Conservation (phyloP, 2,888 invertebrate species). For the Drosophila helvetica region DNA sequence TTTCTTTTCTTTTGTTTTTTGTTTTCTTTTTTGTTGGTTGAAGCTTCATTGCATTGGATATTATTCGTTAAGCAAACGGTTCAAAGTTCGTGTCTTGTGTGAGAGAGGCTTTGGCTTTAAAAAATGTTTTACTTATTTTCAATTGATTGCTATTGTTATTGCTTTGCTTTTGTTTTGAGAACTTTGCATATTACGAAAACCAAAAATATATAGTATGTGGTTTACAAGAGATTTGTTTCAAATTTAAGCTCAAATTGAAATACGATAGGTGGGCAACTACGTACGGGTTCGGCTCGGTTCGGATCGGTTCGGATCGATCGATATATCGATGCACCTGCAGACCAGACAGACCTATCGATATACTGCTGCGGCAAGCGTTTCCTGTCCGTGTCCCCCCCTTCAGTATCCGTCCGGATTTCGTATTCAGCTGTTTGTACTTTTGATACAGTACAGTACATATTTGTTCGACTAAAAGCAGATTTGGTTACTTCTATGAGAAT, state of each 20-base stretch:
- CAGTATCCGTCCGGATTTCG: not conserved
- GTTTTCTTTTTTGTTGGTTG: constrained; percentile 52
- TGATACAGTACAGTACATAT: not conserved
- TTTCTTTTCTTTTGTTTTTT: constrained; percentile 24
- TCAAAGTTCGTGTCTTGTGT: constrained; percentile 50
- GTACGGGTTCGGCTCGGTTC: constrained; percentile 1
- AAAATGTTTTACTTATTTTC: constrained; percentile 19
- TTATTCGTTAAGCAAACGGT: constrained; percentile 65
- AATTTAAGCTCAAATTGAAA: constrained; percentile 9
- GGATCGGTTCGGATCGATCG: not conserved
- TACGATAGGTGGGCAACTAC: constrained; percentile 13
- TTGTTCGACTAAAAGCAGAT: constrained; percentile 16
- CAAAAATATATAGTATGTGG: constrained; percentile 9
- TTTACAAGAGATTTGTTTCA: constrained; percentile 14
- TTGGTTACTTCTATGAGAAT: not conserved
- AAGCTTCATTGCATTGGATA: constrained; percentile 80
- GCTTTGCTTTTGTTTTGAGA: constrained; percentile 39
- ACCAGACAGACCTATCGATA: not conserved
- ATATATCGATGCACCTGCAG: not conserved
- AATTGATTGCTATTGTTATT: constrained; percentile 1
- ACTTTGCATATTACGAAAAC: constrained; percentile 42
- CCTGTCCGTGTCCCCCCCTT: too few species aligned
- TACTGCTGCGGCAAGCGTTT: not conserved
- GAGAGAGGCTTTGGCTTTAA: constrained; percentile 39
- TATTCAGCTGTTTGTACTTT: not conserved